These are phyloP conservation scores for Bostrychus sinensis DNA, from an alignment of 2,113 vertebrate genomes.

Conservation along the genomic window DNA sequence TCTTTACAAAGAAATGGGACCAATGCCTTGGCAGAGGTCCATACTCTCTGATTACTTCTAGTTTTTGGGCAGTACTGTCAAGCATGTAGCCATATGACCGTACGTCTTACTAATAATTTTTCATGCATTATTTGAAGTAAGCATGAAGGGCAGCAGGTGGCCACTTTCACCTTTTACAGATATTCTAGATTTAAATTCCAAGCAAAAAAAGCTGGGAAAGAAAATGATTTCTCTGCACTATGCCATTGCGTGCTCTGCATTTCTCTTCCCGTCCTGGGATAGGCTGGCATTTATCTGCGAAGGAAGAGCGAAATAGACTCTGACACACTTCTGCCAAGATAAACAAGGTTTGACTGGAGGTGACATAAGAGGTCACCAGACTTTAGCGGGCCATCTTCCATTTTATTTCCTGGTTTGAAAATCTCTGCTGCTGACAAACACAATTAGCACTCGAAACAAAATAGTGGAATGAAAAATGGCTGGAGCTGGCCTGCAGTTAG, in stretches of 20 bases:
- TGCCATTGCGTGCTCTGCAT: constrained; percentile 1
- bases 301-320: neutral
- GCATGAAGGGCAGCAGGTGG: constrained; percentile 33
- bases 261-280: neutral
- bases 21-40: too few species aligned
- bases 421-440: constrained; percentile 31
- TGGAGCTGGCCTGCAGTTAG: constrained; percentile 24
- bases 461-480: constrained; percentile 26
- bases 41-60: too few species aligned
- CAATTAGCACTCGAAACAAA: constrained; percentile 27
- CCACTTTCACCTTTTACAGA: constrained; percentile 46
- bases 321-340: constrained; percentile 28
- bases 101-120: neutral
- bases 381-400: constrained; percentile 11
- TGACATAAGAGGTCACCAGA: constrained; percentile 27
- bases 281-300: constrained; percentile 10
- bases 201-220: constrained; percentile 13
- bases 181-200: constrained; percentile 32
- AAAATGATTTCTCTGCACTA: neutral
- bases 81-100: constrained; percentile 17
- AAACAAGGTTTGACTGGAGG: constrained; percentile 15
- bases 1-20: too few species aligned
- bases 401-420: constrained; percentile 14
- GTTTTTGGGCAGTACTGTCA: neutral
- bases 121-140: constrained; percentile 47